Evolutionary conservation across 2,888 invertebrate genomes (phyloP), one percentile per base, ranked within the genome.

Genomic region (Calameuta idolon): DNA sequence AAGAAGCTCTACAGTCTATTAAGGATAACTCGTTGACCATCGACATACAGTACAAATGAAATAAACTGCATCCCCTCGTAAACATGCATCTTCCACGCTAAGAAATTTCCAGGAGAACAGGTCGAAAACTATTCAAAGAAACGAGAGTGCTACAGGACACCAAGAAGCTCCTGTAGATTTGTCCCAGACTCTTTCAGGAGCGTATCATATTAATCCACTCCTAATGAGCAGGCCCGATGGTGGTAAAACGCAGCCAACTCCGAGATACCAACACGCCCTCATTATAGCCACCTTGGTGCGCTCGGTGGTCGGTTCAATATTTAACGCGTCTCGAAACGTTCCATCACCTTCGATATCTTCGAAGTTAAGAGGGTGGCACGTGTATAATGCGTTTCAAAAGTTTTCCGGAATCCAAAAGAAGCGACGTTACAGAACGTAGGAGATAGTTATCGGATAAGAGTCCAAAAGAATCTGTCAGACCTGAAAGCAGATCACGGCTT

Each of bases 131-230:
- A 55, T 55, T 55, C 23, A 23, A 55, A 55, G 23, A 55, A 55
- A 55, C 23, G 55, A 23, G 23, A 55, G 55, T 55, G 55, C 23
- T 55, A 55, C 55, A 55, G 55, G 55, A 55, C 23, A 55, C 55
- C 23, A 55, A 23, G 55, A 55, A 34, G 74, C 85, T 85, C 86
- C 83, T 84, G 86, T 86, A 85, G 83, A 88, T 89, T 88, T 88
- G 87, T 87, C 84, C 81, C 82, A 33, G 81, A 85, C 85, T 82
- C 84, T 83, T 82, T 83, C 79, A 75, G 77, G 85, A 85, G 84
- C 85, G 87, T 86, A 87, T 90, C 89, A 86, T 90, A 91, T 91
- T 91, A 90, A 90, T 90, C 88, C 89, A 79, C 81, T 82, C 85
- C 90, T 91, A 91, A 91, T 91, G 90, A 91, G 90, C 86, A 75